Evolutionary conservation across 1,140 invertebrate genomes (phyloP).

Genomic region (Chymomyza costata): DNA sequence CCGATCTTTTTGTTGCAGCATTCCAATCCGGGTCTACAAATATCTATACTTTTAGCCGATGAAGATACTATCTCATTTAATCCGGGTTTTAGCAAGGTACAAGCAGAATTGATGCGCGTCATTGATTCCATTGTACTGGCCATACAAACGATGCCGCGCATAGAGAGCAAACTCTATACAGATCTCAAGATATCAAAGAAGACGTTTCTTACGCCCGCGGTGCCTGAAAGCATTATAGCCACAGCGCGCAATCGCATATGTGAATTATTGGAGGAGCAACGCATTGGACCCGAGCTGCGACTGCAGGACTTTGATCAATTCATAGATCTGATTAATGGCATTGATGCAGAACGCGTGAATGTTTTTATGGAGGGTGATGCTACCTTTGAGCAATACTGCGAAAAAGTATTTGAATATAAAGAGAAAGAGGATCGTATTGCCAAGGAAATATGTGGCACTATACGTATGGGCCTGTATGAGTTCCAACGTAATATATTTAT

Average conservation of each 20-base stretch:
- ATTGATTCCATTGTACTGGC: constrained; percentile 84
- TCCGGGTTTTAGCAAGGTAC: constrained; percentile 86
- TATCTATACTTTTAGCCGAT: constrained; percentile 82
- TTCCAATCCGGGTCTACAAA: constrained; percentile 84
- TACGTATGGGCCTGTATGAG: constrained; percentile 89
- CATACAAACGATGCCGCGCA: constrained; percentile 81
- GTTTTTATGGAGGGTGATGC: constrained; percentile 82
- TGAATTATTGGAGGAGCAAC: constrained; percentile 81
- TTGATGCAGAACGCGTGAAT: constrained; percentile 79
- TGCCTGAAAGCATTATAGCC: constrained; percentile 80
- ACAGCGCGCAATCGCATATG: constrained; percentile 78
- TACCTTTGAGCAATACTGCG: constrained; percentile 82
- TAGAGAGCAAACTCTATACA: constrained; percentile 78
- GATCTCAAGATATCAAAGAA: constrained; percentile 57
- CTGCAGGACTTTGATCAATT: constrained; percentile 89
- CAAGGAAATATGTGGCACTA: constrained; percentile 80
- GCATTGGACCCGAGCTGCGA: constrained; percentile 81
- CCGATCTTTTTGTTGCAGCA: constrained; percentile 76
- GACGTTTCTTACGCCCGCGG: constrained; percentile 79
- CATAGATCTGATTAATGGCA: constrained; percentile 85
- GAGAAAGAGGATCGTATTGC: constrained; percentile 81
- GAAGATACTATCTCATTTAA: constrained; percentile 84
- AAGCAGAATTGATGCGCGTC: constrained; percentile 82
- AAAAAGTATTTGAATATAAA: constrained; percentile 81
- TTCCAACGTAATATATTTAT: constrained; percentile 90